Base-by-base conservation (phyloP, 53 echinoderm and acorn worm species). In the Echinometra lucunter region DNA sequence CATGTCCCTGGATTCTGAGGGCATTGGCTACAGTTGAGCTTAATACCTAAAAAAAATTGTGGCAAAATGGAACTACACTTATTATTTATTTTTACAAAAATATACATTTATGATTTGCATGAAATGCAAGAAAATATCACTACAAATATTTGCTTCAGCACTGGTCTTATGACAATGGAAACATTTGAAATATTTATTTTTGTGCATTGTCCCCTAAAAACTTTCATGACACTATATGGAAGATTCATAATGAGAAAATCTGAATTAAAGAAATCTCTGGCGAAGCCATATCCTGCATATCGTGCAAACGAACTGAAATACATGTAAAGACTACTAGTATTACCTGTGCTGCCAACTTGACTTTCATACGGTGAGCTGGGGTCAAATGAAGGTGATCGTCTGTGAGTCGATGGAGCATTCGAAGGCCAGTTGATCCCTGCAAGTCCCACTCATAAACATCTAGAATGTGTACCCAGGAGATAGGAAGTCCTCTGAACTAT, bases 11-110 rank as follows among this genome's bases (percentile, higher is more conserved):
- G 21, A 89, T 42, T 34, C n/a, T 25, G 23, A 95, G 80, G 17
- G 95, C 95, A 90, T 89, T 95, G 15, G 95, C 95, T 80, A 95
- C 78, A 17, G 95, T 90, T 57, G 95, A 95, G 74, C 95, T 95
- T 2, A 95, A 67, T 34, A 89, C 57, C 78, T 95, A 72, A 49
- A 66, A 91, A 19, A 49, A 49, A 49, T 23, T n/a, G 66, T 18
- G 38, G 6, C 37, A 58, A 58, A 58, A 19, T 2, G 21, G 11
- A 58, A 13, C 2, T 9, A 58, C 2, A 58, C 17, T 8, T 12
- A 58, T 56, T 13, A 56, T 12, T 91, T 17, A 66, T 1, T 40
- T 37, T 91, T 58, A 58, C 6, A 60, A 32, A 30, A 90, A 32
- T 90, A 60, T 9, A 60, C 8, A 58, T 23, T 60, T 32, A 60